Evolutionary conservation across 2,888 invertebrate species (phyloP).

Genomic region (Trilocha varians): DNA sequence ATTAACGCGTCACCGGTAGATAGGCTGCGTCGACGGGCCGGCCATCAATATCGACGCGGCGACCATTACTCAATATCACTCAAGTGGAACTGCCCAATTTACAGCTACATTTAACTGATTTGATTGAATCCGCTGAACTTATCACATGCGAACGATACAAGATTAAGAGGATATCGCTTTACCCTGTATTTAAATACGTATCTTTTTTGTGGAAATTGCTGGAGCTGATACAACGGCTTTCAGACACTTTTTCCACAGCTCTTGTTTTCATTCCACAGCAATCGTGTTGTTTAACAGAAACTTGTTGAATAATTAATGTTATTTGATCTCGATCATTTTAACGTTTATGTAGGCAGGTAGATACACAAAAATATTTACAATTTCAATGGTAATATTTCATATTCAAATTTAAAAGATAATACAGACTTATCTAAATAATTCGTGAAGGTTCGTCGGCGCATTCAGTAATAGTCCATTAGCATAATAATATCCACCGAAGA

Average conservation of each 20-base stretch:
- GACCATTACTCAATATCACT: slow-evolving; percentile 66
- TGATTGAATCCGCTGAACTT: slow-evolving; percentile 61
- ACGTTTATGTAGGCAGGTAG: too few species aligned
- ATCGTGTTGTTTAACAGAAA: too few species aligned
- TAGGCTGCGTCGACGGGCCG: slow-evolving; percentile 39
- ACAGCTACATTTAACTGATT: slow-evolving; percentile 70
- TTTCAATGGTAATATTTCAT: background rate
- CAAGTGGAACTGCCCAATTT: slow-evolving; percentile 69
- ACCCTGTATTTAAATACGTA: background rate
- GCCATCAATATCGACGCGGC: slow-evolving; percentile 59
- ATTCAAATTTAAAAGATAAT: slow-evolving; percentile 20
- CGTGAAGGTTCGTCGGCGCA: slow-evolving; percentile 7
- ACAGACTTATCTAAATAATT: slow-evolving; percentile 13
- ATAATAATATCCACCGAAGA: slow-evolving; percentile 1
- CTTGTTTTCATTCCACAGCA: too few species aligned
- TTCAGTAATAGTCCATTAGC: background rate
- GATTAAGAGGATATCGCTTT: background rate
- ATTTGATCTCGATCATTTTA: too few species aligned
- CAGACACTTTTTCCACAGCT: too few species aligned
- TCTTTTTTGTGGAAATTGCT: background rate
- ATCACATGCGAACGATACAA: slow-evolving; percentile 14
- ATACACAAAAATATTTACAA: background rate
- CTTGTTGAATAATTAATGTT: too few species aligned
- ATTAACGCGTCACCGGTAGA: slow-evolving; percentile 55
- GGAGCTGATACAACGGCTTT: too few species aligned